These are phyloP conservation scores for Chondrosia reniformis DNA, from an alignment of 37 sponge, comb jelly and placozoan species.

Conservation along the genomic window DNA sequence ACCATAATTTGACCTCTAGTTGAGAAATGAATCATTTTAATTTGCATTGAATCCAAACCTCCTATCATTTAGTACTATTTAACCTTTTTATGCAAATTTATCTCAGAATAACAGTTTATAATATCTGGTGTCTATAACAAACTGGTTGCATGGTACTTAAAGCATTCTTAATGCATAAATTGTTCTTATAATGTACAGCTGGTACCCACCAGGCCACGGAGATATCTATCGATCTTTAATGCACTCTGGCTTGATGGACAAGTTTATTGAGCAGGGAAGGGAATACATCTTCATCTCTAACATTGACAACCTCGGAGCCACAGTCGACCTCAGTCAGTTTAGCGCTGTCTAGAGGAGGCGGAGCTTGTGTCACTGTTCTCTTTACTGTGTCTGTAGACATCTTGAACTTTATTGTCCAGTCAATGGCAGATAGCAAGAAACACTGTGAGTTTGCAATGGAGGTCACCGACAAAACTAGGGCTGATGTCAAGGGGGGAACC, in stretches of 20 bases:
- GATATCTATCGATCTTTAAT: conserved; percentile 83
- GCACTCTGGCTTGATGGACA: conserved; percentile 75
- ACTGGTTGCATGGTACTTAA: too few relatives aligned
- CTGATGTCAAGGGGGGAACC: conserved; percentile 98
- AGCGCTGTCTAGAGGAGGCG: too few relatives aligned
- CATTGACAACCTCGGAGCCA: conserved; percentile 97
- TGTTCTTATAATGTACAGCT: conserved; percentile 27
- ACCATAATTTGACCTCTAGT: too few relatives aligned
- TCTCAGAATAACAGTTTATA: too few relatives aligned
- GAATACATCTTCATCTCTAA: conserved; percentile 92
- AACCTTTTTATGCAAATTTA: too few relatives aligned
- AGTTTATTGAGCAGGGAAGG: conserved; percentile 77
- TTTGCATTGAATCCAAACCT: too few relatives aligned
- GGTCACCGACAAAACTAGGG: conserved; percentile 94
- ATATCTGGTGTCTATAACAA: too few relatives aligned
- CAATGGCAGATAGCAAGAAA: neutral
- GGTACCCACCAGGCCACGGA: conserved; percentile 99
- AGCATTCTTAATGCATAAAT: conserved; percentile 30
- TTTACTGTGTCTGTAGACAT: conserved; percentile 39
- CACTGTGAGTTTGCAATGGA: conserved; percentile 92
- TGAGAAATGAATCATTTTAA: too few relatives aligned
- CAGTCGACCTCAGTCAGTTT: conserved; percentile 79
- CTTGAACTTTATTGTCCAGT: conserved; percentile 66
- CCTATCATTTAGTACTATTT: too few relatives aligned
- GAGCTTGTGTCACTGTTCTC: neutral